Evolutionary conservation across 1,140 invertebrate species (phyloP).

Genomic region (Rhagoletis zephyria): DNA sequence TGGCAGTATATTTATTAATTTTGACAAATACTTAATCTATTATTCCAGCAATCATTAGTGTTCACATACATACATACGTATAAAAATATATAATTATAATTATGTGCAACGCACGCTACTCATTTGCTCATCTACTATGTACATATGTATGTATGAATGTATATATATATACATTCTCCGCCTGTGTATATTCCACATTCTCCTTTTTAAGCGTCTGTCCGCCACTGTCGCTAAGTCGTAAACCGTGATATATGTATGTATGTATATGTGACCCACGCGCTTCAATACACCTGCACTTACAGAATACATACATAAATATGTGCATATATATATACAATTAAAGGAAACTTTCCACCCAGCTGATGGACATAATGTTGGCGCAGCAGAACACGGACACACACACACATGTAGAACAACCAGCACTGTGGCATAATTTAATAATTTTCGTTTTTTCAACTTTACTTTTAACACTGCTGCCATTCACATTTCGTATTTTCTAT

Average conservation of each 20-base stretch:
- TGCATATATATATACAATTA: neutral
- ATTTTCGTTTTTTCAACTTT: neutral
- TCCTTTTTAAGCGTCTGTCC: constrained; percentile 35
- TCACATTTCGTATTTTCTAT: neutral
- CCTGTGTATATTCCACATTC: neutral
- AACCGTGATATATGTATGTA: neutral
- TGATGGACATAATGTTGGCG: neutral
- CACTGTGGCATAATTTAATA: no score
- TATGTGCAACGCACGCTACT: no score
- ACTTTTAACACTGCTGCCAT: neutral
- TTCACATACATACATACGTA: no score
- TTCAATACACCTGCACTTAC: constrained; percentile 12
- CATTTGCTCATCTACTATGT: no score
- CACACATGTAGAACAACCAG: neutral
- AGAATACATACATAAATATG: neutral
- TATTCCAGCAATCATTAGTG: no score
- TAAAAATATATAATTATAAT: no score
- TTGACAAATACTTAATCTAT: no score
- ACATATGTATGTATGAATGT: neutral
- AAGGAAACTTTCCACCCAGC: neutral
- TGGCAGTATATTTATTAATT: no score
- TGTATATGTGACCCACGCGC: neutral
- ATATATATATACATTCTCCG: neutral
- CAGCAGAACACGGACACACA: neutral
- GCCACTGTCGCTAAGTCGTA: neutral